Conservation (phyloP, 23 tunicate genomes). For the Diplosoma virens region DNA sequence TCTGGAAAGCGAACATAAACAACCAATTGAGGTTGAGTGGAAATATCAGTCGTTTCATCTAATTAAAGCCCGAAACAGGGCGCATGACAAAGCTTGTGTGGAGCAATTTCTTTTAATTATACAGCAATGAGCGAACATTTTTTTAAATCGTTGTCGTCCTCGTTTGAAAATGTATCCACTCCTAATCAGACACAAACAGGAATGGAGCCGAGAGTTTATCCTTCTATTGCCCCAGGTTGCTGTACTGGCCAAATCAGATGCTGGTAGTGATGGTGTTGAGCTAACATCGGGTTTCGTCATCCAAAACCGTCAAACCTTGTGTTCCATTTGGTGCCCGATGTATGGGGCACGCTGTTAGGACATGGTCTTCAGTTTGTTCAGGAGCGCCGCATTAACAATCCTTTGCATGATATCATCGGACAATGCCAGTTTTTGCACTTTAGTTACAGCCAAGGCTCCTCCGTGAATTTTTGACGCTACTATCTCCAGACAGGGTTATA, state of each 20-base stretch:
- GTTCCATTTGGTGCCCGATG: too few species aligned
- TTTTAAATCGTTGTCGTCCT: too few species aligned
- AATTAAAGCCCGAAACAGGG: slow-evolving; percentile 53
- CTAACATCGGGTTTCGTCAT: too few species aligned
- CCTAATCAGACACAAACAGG: too few species aligned
- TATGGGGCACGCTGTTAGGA: too few species aligned
- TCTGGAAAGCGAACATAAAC: slow-evolving; percentile 64
- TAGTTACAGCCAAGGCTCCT: slow-evolving; percentile 41
- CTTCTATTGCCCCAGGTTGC: too few species aligned
- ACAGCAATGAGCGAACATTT: slow-evolving; percentile 39
- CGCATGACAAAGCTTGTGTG: slow-evolving; percentile 46
- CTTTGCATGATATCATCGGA: slow-evolving; percentile 42
- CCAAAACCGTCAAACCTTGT: too few species aligned
- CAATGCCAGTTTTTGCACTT: slow-evolving; percentile 53
- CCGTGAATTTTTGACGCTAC: slow-evolving; percentile 51
- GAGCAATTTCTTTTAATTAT: slow-evolving; percentile 32
- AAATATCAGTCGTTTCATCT: slow-evolving; percentile 69
- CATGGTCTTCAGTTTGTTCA: too few species aligned
- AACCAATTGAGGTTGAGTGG: slow-evolving; percentile 56
- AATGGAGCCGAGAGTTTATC: too few species aligned
- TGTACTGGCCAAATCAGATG: too few species aligned
- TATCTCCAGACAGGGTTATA: slow-evolving; percentile 57
- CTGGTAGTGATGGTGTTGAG: too few species aligned
- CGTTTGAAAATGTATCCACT: too few species aligned
- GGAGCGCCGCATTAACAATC: slow-evolving; percentile 30